Conservation (phyloP, 2,888 invertebrate species). For the Plagodis pulveraria region DNA sequence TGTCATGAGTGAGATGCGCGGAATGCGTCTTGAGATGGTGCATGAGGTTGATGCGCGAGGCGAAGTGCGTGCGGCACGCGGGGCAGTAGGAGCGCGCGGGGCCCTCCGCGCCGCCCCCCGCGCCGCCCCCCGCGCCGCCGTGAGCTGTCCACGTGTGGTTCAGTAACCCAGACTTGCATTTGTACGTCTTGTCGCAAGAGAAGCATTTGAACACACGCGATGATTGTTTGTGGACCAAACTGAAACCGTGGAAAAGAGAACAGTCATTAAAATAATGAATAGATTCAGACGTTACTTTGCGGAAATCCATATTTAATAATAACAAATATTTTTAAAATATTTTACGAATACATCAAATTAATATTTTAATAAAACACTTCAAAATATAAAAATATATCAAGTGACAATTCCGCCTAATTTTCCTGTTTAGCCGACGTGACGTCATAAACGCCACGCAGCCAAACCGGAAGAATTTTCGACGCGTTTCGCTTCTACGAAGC, state of each 20-base stretch:
- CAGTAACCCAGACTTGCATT: slow-evolving; percentile 50
- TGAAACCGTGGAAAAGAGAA: slow-evolving; percentile 24
- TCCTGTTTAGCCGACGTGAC: no score
- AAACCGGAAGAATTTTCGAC: no score
- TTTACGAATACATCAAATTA: no score
- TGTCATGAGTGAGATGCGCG: slow-evolving; percentile 41
- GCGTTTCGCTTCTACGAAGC: no score
- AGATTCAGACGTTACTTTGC: no score
- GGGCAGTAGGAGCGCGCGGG: slow-evolving; percentile 49
- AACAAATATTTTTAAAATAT: no score
- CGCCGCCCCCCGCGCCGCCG: slow-evolving; percentile 37
- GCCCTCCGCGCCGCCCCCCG: slow-evolving; percentile 1
- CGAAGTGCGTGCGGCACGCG: slow-evolving; percentile 50
- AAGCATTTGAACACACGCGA: slow-evolving; percentile 50
- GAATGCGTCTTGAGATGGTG: slow-evolving; percentile 53
- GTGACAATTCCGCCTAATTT: no score
- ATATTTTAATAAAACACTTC: no score
- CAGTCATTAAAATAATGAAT: no score
- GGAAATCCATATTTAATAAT: no score
- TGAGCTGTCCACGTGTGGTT: slow-evolving; percentile 40
- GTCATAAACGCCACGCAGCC: no score
- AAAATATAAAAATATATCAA: no score
- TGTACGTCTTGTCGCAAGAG: slow-evolving; percentile 52
- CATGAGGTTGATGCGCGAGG: slow-evolving; percentile 18
- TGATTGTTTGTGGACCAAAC: slow-evolving; percentile 55